Evolutionary conservation across 2,888 invertebrate species (phyloP), one percentile per base, ranked within the genome.

Genomic region (Harpalus rubripes): DNA sequence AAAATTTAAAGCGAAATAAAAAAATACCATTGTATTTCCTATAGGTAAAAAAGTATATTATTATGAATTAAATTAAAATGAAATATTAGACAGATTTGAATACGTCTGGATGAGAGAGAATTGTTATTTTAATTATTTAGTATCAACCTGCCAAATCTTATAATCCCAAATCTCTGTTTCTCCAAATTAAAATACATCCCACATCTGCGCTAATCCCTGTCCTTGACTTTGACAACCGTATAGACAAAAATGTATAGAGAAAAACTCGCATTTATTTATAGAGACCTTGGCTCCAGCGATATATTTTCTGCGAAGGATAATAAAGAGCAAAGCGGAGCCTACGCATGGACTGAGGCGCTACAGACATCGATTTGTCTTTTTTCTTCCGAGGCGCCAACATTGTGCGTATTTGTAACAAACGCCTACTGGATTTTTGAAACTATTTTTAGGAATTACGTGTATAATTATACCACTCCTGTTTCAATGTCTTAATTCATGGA

Each of bases 361-460:
- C 22, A 58, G 58, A 22, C 56, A 63, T 65, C 63, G 61, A 81
- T 81, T 81, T 65, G 63, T 81, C 65, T 63, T 74, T 83, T 83
- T 83, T 83, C 56, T 78, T 78, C 56, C 16, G 22, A 83, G 83
- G 83, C 83, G 83, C 83, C 83, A 83, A 83, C 74, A 63, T 76
- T 58, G 56, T 74, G 76, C 82, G 82, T 82, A 83, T 83, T 72
- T 83, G 83, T 83, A 83, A 16, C 83, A 83, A 12, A 39, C 83
- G 83, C 83, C 83, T 83, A 83, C 83, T 76, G 59, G 59, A 81
- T 63, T 81, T 81, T 65, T 63, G 18, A n/a, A n/a, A 83, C 83
- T 83, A 83, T 83, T 74, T 83, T 83, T 83, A 83, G 76, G 83
- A 32, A 83, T 83, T 83, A 83, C 83, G 72, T 74, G 22, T 68